A percentile compares a stretch with the other conserved stretches of the same genome.
These are phyloP conservation scores for Lepus oiostolus DNA, from an alignment of 2,797 vertebrate genomes.

Conservation along the genomic window DNA sequence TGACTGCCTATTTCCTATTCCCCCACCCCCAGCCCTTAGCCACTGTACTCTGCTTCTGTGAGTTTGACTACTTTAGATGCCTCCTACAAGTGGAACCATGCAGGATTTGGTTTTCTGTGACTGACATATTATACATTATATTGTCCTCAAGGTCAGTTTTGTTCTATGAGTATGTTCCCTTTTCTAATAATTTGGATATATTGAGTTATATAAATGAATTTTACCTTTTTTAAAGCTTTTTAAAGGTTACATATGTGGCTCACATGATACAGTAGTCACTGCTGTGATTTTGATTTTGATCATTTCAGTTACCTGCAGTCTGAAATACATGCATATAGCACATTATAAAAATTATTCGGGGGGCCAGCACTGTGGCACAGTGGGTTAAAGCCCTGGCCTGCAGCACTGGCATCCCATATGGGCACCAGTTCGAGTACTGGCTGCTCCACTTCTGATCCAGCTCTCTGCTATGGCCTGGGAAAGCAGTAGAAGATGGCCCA, in stretches of 20 bases:
- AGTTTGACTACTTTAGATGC: not conserved
- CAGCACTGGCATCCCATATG: too few species aligned
- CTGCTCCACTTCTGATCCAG: too few species aligned
- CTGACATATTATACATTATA: not conserved
- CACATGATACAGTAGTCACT: not conserved
- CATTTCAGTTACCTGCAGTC: too few species aligned
- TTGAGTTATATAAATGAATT: conserved; percentile 39
- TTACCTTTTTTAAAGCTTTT: not conserved
- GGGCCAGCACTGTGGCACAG: too few species aligned
- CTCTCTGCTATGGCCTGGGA: too few species aligned
- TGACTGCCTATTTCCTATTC: not conserved
- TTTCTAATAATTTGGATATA: not conserved
- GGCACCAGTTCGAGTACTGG: too few species aligned
- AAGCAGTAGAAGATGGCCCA: too few species aligned
- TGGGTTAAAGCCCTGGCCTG: too few species aligned
- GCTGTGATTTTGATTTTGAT: too few species aligned
- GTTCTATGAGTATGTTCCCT: not conserved
- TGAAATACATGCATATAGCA: too few species aligned
- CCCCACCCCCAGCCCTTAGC: not conserved
- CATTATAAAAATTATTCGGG: too few species aligned
- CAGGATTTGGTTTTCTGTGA: not conserved
- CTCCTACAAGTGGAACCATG: not conserved
- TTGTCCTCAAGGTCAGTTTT: not conserved
- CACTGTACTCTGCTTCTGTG: not conserved
- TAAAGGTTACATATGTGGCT: not conserved